phyloP scores from a whole-genome alignment of 1,140 invertebrate genomes.

The Panulirus ornatus region DNA sequence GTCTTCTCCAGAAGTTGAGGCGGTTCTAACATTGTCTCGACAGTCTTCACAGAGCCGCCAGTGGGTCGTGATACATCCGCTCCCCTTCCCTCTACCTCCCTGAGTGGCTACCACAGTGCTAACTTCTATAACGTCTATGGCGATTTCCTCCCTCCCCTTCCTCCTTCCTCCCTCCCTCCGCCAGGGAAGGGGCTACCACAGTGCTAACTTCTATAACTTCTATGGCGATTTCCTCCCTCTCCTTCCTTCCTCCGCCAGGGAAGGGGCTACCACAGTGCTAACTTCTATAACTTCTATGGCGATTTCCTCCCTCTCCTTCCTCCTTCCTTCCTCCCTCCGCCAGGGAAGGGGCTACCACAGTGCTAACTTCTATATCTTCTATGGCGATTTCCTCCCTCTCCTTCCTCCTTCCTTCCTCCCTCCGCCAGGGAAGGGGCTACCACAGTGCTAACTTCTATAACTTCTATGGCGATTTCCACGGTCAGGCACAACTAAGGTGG shows the following conservation, averaged over 20 bases:
- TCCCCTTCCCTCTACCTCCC: not conserved
- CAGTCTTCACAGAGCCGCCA: no score
- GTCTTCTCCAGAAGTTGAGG: no score
- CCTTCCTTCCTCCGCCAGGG: no score
- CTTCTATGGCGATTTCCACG: no score
- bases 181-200: not conserved
- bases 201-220: not conserved
- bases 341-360: not conserved
- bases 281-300: no score
- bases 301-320: not conserved
- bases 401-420: not conserved
- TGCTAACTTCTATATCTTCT: not conserved
- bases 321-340: not conserved
- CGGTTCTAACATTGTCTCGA: no score
- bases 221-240: not conserved
- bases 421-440: no score
- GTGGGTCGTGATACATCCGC: no score
- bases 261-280: not conserved
- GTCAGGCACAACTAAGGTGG: no score
- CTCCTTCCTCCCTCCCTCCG: not conserved
- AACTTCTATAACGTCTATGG: no score
- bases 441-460: no score
- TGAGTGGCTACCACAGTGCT: not conserved
- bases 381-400: not conserved
- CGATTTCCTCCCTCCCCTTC: not conserved